Evolutionary conservation across 2,113 vertebrate genomes (phyloP).

Genomic region (Pungitius pungitius): DNA sequence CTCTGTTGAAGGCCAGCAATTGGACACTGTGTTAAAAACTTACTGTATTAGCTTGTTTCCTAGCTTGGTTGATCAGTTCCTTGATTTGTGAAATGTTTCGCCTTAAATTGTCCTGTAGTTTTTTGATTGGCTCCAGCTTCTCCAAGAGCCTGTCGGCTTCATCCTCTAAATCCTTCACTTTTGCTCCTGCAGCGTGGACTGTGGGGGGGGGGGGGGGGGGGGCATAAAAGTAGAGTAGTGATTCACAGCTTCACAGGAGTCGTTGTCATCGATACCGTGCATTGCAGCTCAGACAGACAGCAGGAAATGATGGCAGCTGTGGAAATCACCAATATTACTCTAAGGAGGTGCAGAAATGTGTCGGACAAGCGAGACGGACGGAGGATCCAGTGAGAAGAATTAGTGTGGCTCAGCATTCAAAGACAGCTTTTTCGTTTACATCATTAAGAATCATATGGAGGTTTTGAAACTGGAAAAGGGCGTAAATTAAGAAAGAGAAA

Average conservation of each 20-base stretch:
- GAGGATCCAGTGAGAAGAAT: slow-evolving; percentile 52
- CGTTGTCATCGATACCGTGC: not conserved
- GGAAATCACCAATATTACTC: slow-evolving; percentile 35
- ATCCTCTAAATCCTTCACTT: slow-evolving; percentile 91
- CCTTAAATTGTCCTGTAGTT: slow-evolving; percentile 93
- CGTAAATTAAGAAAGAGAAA: slow-evolving; percentile 1
- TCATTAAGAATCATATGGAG: slow-evolving; percentile 7
- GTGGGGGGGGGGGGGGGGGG: slow-evolving; percentile 22
- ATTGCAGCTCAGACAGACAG: slow-evolving; percentile 32
- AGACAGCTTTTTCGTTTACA: slow-evolving; percentile 26
- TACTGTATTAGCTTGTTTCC: slow-evolving; percentile 98
- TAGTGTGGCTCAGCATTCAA: slow-evolving; percentile 63
- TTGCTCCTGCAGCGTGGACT: slow-evolving; percentile 94
- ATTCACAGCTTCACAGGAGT: slow-evolving; percentile 8
- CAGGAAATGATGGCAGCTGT: slow-evolving; percentile 46
- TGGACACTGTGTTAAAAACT: slow-evolving; percentile 53
- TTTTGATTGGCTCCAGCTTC: slow-evolving; percentile 94
- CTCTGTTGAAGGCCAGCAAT: no score
- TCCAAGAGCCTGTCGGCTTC: slow-evolving; percentile 92
- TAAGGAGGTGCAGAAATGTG: slow-evolving; percentile 22
- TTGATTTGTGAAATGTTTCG: slow-evolving; percentile 99
- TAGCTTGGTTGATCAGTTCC: slow-evolving; percentile 96
- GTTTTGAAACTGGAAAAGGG: slow-evolving; percentile 28
- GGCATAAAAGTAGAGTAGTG: slow-evolving; percentile 17
- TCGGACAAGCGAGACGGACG: slow-evolving; percentile 18